Evolutionary conservation across 2,888 invertebrate species (phyloP).

Genomic region (Bruchidius siliquastri): DNA sequence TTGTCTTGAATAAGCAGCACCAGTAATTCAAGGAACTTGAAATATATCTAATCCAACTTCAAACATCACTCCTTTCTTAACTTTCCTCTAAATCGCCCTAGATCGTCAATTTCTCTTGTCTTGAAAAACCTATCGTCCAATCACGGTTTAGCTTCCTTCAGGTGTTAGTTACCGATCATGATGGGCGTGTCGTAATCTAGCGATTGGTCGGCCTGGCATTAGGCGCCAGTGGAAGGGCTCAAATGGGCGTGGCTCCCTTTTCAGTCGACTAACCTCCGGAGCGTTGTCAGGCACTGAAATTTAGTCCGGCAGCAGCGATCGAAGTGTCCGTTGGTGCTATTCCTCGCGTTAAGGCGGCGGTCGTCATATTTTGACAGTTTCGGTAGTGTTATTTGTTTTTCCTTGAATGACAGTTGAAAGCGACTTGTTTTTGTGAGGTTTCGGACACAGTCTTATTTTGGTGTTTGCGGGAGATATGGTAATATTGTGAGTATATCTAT

Average conservation of each 20-base stretch:
- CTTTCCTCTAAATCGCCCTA: neutral
- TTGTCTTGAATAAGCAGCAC: neutral
- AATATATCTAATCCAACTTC: neutral
- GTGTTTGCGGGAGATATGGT: conserved; percentile 43
- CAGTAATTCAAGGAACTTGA: neutral
- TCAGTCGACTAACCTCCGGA: neutral
- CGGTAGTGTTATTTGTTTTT: neutral
- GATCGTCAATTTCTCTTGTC: neutral
- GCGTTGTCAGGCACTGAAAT: neutral
- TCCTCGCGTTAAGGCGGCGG: neutral
- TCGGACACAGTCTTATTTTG: conserved; percentile 2
- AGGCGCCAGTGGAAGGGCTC: conserved; percentile 10
- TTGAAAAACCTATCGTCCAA: neutral
- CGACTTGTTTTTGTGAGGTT: neutral
- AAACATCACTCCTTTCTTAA: neutral
- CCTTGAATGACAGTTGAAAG: neutral
- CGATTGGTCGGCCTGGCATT: conserved; percentile 24
- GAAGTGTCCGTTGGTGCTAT: neutral
- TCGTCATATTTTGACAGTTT: neutral
- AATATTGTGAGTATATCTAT: conserved; percentile 42
- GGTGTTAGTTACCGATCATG: conserved; percentile 39
- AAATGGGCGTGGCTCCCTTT: conserved; percentile 10
- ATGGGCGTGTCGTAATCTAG: conserved; percentile 24
- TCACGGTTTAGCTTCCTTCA: conserved; percentile 19
- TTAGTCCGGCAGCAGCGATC: neutral